Percentiles rank a stretch among this genome's conserved stretches.
phyloP scores from a whole-genome alignment of 1,140 invertebrate species.

The Tetramorium alpestre region DNA sequence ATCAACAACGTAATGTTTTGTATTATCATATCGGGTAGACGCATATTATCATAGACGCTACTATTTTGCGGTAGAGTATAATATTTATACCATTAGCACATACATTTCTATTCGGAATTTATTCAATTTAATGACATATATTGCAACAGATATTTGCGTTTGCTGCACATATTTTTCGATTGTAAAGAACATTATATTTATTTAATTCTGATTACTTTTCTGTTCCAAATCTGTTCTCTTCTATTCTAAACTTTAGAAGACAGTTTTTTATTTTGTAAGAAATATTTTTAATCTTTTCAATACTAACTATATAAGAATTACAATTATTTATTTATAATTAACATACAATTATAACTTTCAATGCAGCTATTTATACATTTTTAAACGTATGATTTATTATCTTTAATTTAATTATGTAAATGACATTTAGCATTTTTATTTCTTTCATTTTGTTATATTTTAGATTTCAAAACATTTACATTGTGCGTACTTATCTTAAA shows the following conservation, averaged over 20 bases:
- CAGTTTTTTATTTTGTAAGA: not conserved
- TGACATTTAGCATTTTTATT: no score
- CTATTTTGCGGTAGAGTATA: not conserved
- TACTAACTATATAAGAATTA: not conserved
- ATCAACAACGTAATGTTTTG: constrained; percentile 6
- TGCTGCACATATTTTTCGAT: not conserved
- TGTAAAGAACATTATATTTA: not conserved
- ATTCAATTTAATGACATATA: not conserved
- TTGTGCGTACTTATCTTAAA: not conserved
- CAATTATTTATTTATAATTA: not conserved
- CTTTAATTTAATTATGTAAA: not conserved
- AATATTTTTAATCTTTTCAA: not conserved
- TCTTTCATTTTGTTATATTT: not conserved
- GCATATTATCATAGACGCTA: no score
- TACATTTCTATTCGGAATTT: not conserved
- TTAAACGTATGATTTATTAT: not conserved
- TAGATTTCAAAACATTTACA: not conserved
- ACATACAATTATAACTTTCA: not conserved
- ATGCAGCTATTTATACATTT: not conserved
- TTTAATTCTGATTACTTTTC: not conserved
- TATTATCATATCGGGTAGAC: not conserved
- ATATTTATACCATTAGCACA: not conserved
- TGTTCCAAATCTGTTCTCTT: not conserved
- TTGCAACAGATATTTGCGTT: not conserved
- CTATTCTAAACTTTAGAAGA: not conserved